Conservation (phyloP, 2,888 invertebrate species). For the Criorhina ranunculi region DNA sequence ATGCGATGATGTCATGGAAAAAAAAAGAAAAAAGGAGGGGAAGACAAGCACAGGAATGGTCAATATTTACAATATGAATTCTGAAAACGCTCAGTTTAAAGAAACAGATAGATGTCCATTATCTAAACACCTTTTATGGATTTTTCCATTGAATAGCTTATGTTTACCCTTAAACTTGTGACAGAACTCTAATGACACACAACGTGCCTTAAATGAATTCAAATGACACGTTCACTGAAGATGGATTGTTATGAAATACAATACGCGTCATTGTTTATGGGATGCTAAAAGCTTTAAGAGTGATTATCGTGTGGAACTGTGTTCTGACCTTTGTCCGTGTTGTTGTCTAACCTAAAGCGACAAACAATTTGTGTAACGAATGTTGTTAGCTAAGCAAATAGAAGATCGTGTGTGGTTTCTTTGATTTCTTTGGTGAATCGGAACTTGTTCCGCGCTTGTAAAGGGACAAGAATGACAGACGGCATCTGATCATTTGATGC, state of each 20-base stretch:
- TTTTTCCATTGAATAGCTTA: background rate
- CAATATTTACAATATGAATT: background rate
- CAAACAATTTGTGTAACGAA: too few relatives aligned
- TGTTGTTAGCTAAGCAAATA: too few relatives aligned
- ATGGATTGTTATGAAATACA: conserved; percentile 29
- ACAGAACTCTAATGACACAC: conserved; percentile 14
- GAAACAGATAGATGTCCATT: background rate
- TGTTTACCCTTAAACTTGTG: background rate
- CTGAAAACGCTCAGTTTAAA: background rate
- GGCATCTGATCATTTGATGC: too few relatives aligned
- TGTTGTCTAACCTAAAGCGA: too few relatives aligned
- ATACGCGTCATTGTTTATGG: background rate
- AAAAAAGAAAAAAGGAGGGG: background rate
- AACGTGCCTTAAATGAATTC: conserved; percentile 5
- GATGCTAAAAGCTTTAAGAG: background rate
- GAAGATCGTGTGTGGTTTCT: too few relatives aligned
- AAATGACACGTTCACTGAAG: background rate
- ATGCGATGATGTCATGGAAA: too few relatives aligned
- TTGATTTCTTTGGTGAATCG: too few relatives aligned
- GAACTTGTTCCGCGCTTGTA: too few relatives aligned
- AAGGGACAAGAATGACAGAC: too few relatives aligned
- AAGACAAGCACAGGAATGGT: background rate
- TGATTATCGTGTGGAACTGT: background rate
- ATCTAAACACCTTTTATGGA: background rate
- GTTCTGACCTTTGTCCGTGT: background rate